A percentile compares a stretch with the other conserved stretches of the same genome.
These are phyloP conservation scores for Tragelaphus buxtoni DNA, from an alignment of 2,113 vertebrate species.

Conservation along the genomic window DNA sequence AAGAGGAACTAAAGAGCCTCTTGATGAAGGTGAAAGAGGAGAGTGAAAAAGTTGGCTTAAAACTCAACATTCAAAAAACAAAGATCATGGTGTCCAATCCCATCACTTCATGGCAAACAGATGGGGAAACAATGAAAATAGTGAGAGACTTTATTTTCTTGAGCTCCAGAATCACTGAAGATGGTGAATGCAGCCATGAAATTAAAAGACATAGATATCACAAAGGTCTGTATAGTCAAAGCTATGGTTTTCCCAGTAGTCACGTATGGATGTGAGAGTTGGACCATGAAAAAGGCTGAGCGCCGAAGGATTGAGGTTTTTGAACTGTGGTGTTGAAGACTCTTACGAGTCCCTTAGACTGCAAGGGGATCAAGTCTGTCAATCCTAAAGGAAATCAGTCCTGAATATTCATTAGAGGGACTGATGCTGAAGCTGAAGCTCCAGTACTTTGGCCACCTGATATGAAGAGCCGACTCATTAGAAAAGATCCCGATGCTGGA, in stretches of 20 bases:
- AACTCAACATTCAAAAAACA: not conserved
- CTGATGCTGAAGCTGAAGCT: not conserved
- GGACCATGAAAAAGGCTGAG: not conserved
- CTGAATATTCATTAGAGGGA: not conserved
- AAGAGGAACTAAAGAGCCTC: not conserved
- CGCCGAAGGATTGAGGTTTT: not conserved
- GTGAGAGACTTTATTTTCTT: not conserved
- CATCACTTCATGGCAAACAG: not conserved
- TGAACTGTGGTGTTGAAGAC: not conserved
- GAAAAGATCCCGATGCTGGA: not conserved
- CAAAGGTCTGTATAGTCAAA: not conserved
- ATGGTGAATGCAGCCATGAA: not conserved
- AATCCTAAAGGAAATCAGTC: not conserved
- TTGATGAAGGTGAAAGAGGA: not conserved
- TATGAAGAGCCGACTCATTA: not conserved
- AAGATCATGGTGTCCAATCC: not conserved
- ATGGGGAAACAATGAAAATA: not conserved
- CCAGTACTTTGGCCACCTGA: not conserved
- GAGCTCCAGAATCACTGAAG: not conserved
- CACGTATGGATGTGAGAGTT: not conserved
- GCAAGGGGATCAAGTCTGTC: not conserved
- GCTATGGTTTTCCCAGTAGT: not conserved
- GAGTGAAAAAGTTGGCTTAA: not conserved
- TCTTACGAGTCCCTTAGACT: not conserved
- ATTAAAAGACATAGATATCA: not conserved